Evolutionary conservation across 53 echinoderm and acorn worm genomes (phyloP).

Genomic region (Echinarachnius parma): DNA sequence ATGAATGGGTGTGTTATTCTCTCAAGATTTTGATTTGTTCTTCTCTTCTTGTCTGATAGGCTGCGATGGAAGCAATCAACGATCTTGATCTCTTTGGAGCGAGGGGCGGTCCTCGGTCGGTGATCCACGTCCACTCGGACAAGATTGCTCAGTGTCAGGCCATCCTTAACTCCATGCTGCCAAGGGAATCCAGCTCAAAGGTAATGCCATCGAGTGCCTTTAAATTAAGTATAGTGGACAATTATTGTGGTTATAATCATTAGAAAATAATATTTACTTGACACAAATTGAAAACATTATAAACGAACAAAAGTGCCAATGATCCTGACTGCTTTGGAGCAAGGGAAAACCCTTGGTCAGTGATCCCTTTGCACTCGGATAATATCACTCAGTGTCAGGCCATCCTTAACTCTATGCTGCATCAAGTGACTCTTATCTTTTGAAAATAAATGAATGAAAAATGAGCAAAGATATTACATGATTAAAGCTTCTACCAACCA

Average conservation of each 20-base stretch:
- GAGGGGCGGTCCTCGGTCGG: conserved; percentile 81
- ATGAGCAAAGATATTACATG: too few species aligned
- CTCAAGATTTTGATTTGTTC: not conserved
- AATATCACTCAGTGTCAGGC: conserved; percentile 93
- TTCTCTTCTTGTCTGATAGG: conserved; percentile 47
- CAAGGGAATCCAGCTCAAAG: conserved; percentile 94
- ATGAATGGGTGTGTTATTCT: too few species aligned
- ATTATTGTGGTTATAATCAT: too few species aligned
- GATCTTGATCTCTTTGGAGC: conserved; percentile 95
- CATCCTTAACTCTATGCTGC: conserved; percentile 90
- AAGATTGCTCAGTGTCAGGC: conserved; percentile 94
- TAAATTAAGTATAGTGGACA: too few species aligned
- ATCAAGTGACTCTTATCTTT: conserved; percentile 88
- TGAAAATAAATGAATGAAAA: too few species aligned
- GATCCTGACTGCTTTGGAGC: conserved; percentile 93
- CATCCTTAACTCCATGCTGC: conserved; percentile 90
- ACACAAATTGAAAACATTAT: too few species aligned
- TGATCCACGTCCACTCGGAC: conserved; percentile 89
- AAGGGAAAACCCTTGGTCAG: conserved; percentile 77
- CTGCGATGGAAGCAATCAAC: conserved; percentile 92
- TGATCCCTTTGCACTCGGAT: conserved; percentile 87
- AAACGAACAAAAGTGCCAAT: too few species aligned
- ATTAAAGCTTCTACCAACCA: too few species aligned
- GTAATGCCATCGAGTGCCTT: too few species aligned
- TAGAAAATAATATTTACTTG: too few species aligned